Evolutionary conservation across 2,797 vertebrate species (phyloP), one percentile per base, ranked within the genome.

Genomic region (Sylvia borin): DNA sequence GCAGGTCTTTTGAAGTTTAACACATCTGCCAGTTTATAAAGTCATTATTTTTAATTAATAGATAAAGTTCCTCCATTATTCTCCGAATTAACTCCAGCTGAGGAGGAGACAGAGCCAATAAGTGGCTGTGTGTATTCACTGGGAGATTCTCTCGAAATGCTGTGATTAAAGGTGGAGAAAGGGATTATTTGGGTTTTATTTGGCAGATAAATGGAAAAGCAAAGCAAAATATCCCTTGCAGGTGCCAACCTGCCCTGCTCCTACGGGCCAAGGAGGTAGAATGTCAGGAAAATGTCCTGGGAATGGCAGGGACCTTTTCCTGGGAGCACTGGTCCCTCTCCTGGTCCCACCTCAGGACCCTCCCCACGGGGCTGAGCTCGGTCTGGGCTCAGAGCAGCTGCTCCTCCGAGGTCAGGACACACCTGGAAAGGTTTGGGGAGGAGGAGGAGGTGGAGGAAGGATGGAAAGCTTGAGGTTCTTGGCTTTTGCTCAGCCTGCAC

Each of bases 11-110:
- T 20, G 7, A 93, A 96, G 71, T 95, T 92, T 87, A 95, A 92
- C 71, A 85, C 82, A 93, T 91, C 80, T 75, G 68, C 91, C 92
- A 73, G 85, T 96, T 92, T 92, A 79, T 91, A 74, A 94, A 95
- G 91, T 96, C 94, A 92, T 97, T 97, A 95, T 80, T 93, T 95
- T 96, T 97, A 96, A 97, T 96, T 96, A 97, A 94, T 91, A 96
- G 95, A 93, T 96, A 95, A 96, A 88, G 61, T 73, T 86, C 45
- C 71, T 92, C 55, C 57, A 54, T 96, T 95, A 88, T 94, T 90
- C 58, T 78, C 71, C 10, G 74, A 92, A 95, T 95, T 96, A 92
- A 93, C 55, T 90, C 51, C 43, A 70, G 10, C 71, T 60, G 79
- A 95, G 85, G 88, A 92, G 62, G 79, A 62, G 75, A 64, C 64